These are phyloP conservation scores for Vipera latastei DNA, from an alignment of 2,797 vertebrate species.

Conservation along the genomic window DNA sequence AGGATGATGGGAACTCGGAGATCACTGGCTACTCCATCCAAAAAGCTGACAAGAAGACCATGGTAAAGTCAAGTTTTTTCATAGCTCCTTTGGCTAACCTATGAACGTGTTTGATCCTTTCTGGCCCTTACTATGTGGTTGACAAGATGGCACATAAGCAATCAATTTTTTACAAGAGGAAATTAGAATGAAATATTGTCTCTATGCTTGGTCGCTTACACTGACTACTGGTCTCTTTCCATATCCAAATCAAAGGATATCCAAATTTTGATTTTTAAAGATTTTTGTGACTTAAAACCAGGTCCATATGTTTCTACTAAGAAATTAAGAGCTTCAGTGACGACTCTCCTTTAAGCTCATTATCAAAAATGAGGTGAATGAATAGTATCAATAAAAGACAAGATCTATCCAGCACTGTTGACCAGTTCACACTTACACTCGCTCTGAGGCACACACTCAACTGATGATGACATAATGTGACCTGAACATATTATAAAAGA, in stretches of 20 bases:
- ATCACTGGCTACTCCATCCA: constrained; percentile 83
- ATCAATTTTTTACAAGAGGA: neutral
- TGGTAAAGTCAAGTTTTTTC: constrained; percentile 65
- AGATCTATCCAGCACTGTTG: neutral
- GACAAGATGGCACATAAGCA: neutral
- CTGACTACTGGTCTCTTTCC: neutral
- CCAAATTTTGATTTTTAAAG: neutral
- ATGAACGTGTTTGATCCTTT: neutral
- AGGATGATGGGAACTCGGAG: constrained; percentile 85
- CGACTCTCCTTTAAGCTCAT: neutral
- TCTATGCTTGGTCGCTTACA: neutral
- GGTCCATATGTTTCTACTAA: neutral
- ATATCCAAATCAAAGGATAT: neutral
- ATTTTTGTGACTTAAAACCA: neutral
- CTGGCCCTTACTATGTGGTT: neutral
- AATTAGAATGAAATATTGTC: neutral
- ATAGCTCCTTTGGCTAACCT: neutral
- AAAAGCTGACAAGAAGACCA: constrained; percentile 88
- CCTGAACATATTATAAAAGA: neutral
- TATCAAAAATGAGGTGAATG: neutral
- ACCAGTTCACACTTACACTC: neutral
- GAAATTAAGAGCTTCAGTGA: neutral
- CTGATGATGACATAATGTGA: neutral
- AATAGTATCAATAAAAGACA: neutral
- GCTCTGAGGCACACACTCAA: neutral